Evolutionary conservation across 2,113 vertebrate species (phyloP).

Genomic region (Bubalus kerabau): DNA sequence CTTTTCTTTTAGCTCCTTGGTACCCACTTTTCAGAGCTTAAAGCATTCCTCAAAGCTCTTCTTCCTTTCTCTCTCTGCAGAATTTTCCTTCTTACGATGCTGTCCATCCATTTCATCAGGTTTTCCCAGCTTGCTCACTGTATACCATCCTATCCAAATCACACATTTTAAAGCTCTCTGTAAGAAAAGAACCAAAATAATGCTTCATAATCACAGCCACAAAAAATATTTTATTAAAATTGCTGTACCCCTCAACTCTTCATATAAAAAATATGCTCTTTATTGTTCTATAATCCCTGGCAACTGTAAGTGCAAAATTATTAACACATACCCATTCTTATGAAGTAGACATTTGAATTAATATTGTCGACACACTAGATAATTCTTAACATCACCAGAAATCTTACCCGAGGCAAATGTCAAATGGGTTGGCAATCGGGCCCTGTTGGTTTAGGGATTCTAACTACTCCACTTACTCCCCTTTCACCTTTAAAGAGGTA

Average conservation of each 20-base stretch:
- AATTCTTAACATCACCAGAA: not conserved
- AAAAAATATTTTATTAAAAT: not conserved
- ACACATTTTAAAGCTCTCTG: not conserved
- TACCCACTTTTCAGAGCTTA: not conserved
- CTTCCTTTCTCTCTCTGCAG: not conserved
- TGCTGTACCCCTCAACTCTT: not conserved
- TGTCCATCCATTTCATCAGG: not conserved
- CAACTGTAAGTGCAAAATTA: not conserved
- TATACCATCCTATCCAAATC: not conserved
- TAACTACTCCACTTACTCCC: not conserved
- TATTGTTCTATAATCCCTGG: not conserved
- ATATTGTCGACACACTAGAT: accelerated
- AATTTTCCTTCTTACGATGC: not conserved
- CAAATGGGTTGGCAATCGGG: not conserved
- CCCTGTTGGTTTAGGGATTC: not conserved
- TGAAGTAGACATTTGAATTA: not conserved
- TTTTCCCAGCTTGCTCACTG: not conserved
- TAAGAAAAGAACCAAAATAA: not conserved
- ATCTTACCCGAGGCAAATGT: not conserved
- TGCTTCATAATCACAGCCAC: not conserved
- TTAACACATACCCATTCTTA: not conserved
- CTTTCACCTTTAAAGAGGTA: not conserved
- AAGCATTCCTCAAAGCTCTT: not conserved
- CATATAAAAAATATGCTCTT: not conserved
- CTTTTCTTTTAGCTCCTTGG: not conserved